Evolutionary conservation across 2,113 vertebrate genomes (phyloP), one percentile per base, ranked within the genome.

Genomic region (Sapayoa aenigma): DNA sequence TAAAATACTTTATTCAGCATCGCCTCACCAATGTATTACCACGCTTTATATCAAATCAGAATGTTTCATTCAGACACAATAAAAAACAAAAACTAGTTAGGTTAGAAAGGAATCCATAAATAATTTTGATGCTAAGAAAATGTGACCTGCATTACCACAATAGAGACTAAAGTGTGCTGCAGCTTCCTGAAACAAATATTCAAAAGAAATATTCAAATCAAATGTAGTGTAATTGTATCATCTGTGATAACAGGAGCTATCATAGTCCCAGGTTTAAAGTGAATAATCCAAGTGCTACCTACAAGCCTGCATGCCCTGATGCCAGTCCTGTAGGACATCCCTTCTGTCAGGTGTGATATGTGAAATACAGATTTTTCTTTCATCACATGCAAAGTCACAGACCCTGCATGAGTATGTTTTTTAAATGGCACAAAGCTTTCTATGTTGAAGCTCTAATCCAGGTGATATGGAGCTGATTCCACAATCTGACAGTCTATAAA

Each of bases 1-100:
- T 89, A 85, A 96, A 86, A 85, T 68, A 92, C 82, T 92, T 92
- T 65, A 72, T 79, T 69, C 17, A n/a, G 49, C 25, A 39, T 35
- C 87, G 63, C 58, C 75, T 94, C 41, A 79, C 47, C 92, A 91
- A 33, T 71, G 28, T 44, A 35, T 74, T 95, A 35, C 66, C n/a
- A 52, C 84, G 72, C 84, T 75, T 81, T 89, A 56, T 37, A 76
- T 72, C 33, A 90, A 90, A 93, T 90, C 56, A 91, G 95, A 96
- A 62, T 37, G 27, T 59, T 95, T 95, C 63, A 79, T 94, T 87
- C 56, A 5, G 72, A 93, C 73, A 41, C 63, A 24, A 33, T 82
- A 56, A 95, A 86, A 86, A 90, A 41, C 63, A 31, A 91, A 81
- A 88, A 80, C 0, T 24, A 50, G 31, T 46, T 44, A 67, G 20